A percentile compares a stretch with the other conserved stretches of the same genome.
Conservation (phyloP, 2,113 vertebrate species). For the Orientallactaga bullata region DNA sequence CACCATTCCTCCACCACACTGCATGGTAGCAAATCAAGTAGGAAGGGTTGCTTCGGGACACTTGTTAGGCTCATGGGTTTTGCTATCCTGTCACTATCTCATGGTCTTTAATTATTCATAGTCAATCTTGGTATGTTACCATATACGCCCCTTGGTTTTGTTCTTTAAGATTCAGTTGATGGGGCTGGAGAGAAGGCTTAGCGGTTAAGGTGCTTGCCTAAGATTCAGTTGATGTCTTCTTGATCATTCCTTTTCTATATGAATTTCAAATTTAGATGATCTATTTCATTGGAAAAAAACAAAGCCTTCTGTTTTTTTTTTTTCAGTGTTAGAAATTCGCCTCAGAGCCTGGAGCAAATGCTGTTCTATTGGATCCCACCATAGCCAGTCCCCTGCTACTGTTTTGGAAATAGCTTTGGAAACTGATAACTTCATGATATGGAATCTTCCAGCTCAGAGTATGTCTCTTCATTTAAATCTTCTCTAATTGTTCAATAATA, state of each 20-base stretch:
- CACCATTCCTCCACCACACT: not conserved
- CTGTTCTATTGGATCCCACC: not conserved
- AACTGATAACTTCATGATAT: not conserved
- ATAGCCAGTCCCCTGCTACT: not conserved
- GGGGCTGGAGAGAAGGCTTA: too few relatives aligned
- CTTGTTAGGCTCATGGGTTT: not conserved
- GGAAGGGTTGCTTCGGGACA: not conserved
- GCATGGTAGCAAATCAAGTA: not conserved
- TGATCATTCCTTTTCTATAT: slow-evolving; percentile 32
- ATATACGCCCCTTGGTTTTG: not conserved
- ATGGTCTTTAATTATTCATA: not conserved
- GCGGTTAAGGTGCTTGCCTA: too few relatives aligned
- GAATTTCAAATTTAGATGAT: slow-evolving; percentile 26
- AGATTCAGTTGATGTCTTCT: slow-evolving; percentile 30
- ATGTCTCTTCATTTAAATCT: slow-evolving; percentile 2
- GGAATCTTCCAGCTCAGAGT: not conserved
- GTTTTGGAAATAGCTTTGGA: slow-evolving; percentile 32
- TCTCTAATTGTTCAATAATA: not conserved
- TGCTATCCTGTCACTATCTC: not conserved
- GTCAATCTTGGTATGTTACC: not conserved
- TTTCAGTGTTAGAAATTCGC: too few relatives aligned
- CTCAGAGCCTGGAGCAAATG: not conserved
- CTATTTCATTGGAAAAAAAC: not conserved
- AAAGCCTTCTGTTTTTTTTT: not conserved
- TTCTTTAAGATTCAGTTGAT: slow-evolving; percentile 42